Base-by-base conservation (phyloP, 2,888 invertebrate species). In the Stenodera caucasica region DNA sequence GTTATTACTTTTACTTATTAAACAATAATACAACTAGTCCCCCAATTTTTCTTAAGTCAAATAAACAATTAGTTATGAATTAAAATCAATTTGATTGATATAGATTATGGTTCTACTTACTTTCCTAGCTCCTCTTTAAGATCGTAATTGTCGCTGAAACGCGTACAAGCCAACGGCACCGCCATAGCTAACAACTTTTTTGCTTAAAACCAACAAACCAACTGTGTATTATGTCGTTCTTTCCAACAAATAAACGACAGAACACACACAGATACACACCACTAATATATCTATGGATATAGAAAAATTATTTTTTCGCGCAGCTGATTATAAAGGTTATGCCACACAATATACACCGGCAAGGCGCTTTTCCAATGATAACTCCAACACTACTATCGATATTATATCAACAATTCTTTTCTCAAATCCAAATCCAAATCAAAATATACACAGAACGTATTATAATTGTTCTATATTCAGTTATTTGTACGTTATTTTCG, bases 51-150 rank as follows among this genome's bases (percentile, higher is more conserved):
- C n/a, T n/a, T n/a, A n/a, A n/a, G n/a, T n/a, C n/a, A n/a, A n/a
- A n/a, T n/a, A n/a, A n/a, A n/a, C n/a, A n/a, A n/a, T n/a, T n/a
- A n/a, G n/a, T n/a, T n/a, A n/a, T n/a, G n/a, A n/a, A n/a, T n/a
- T n/a, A n/a, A n/a, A n/a, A n/a, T n/a, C n/a, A n/a, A n/a, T n/a
- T n/a, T n/a, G n/a, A n/a, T n/a, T n/a, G n/a, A n/a, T n/a, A n/a
- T n/a, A n/a, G n/a, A n/a, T n/a, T n/a, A n/a, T n/a, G n/a, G 56
- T 59, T 55, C 60, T 80, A 92, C 94, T 90, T 86, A 95, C 94
- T 98, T 98, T 83, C 98, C 98, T 81, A 99, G 88, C 87, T 99
- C 98, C 86, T 99, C 98, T 85, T 98, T 98, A 75, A 99, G 90
- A 80, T 99, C 98, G 84, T 99, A 99, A 85, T 98, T 97, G 85